A percentile compares a stretch with the other conserved stretches of the same genome.
Evolutionary conservation across 1,140 invertebrate species (phyloP).

Genomic region (Drosophila asahinai): DNA sequence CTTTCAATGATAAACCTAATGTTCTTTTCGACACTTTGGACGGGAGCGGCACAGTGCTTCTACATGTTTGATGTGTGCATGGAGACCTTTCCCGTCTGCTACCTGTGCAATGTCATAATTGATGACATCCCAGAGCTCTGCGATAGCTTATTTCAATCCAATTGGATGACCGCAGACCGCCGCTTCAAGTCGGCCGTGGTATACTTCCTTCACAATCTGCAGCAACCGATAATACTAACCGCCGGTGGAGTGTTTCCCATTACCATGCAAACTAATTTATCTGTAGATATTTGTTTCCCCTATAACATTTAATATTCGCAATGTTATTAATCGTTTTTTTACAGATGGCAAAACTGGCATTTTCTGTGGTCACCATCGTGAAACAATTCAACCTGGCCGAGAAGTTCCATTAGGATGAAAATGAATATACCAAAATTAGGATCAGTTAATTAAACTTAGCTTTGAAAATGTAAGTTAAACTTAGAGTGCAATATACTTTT

Average conservation of each 20-base stretch:
- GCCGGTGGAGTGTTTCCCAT: constrained; percentile 63
- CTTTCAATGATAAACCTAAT: constrained; percentile 39
- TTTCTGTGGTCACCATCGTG: constrained; percentile 56
- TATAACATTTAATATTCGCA: no score
- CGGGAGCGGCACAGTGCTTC: neutral
- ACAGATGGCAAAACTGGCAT: constrained; percentile 58
- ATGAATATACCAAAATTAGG: no score
- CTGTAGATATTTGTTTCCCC: constrained; percentile 23
- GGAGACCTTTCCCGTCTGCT: constrained; percentile 65
- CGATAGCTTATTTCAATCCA: constrained; percentile 56
- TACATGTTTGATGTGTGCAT: constrained; percentile 43
- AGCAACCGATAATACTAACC: constrained; percentile 52
- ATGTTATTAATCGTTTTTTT: neutral
- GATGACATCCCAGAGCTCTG: constrained; percentile 51
- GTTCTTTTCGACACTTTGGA: constrained; percentile 44
- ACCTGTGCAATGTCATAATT: constrained; percentile 53
- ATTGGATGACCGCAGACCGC: constrained; percentile 52
- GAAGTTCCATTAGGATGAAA: constrained; percentile 35
- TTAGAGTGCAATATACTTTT: no score
- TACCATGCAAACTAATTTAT: constrained; percentile 54
- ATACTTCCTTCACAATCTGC: constrained; percentile 61
- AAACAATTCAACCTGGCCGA: constrained; percentile 63
- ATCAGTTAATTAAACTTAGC: no score
- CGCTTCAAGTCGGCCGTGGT: constrained; percentile 44
- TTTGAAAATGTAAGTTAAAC: no score